Base-by-base conservation (phyloP, 1,140 invertebrate genomes). In the Drosophila grimshawi region DNA sequence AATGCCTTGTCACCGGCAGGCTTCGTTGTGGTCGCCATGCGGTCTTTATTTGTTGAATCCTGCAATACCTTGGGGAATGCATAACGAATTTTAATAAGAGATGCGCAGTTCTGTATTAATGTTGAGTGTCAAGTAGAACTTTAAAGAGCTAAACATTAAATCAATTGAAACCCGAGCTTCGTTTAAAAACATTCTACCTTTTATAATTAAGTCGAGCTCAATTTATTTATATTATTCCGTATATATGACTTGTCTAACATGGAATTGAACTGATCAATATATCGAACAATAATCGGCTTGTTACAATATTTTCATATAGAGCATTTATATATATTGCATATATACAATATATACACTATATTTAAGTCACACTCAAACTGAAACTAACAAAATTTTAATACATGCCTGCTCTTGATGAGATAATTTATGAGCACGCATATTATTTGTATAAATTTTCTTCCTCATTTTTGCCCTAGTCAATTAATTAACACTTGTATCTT, bases 1-100 rank as follows among this genome's bases (percentile, higher is more conserved):
- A 10, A 35, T 53, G 41, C 5, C 37, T 6, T 55, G 51, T 30
- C 32, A 3, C 32, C 27, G n/a, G 11, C 27, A 51, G 63, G 53
- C 46, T 71, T 65, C 11, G 33, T 66, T 66, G 51, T 56, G 63
- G 52, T 59, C 45, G 41, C 32, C 11, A 52, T 67, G 65, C 41
- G 53, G 43, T 66, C 30, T 19, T 11, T 32, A 35, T 52, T 30
- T 27, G 37, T 41, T 45, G 66, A 49, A 53, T 45, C 41, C 33
- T 52, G 37, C 55, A 39, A 2, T 43, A 57, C 11, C 39, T 48
- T 53, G 51, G 11, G 2, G n/a, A 10, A n/a, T 61, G 46, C n/a
- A 35, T 43, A 53, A 62, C 41, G 39, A 48, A 51, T 62, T 46
- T 10, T 45, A 29, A 55, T 65, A 55, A 45, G 37, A 37, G 30